Evolutionary conservation across 2,797 vertebrate genomes (phyloP), one percentile per base, ranked within the genome.

Genomic region (Hozukius guyotensis): DNA sequence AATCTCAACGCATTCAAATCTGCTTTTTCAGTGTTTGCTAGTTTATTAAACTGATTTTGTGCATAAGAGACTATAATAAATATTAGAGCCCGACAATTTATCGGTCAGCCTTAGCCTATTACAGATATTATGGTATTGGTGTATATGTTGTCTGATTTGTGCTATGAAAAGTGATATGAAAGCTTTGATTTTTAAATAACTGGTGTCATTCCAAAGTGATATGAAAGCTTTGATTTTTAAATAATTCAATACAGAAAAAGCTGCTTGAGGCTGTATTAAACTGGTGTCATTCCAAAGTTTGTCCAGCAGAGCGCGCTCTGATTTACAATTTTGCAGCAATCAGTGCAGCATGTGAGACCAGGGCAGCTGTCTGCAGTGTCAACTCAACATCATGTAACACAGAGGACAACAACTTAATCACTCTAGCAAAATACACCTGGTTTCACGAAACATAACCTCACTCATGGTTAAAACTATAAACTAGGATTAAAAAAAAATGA

Each of bases 361-460:
- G 0, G n/a, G 32, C n/a, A 22, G 32, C 29, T 32, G 59, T 5
- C 27, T 31, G 59, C 59, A 5, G 59, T 27, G 27, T 60, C 29
- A 34, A n/a, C 59, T 12, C 29, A 27, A 61, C 59, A 12, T 61
- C 29, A 11, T 46, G 42, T 46, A 46, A 46, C 42, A 46, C 42
- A 46, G 42, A 46, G 42, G 42, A 46, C 42, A 18, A 46, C 16
- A 46, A 18, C 7, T 18, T 46, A 46, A 18, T 46, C 42, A 46
- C 7, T 46, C 1, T 46, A 18, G 42, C 16, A 46, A 0, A 0
- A 0, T 46, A 46, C 42, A 20, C 16, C 49, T 53, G 20, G 20
- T 53, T 53, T 53, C 20, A 53, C 4, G 20, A 53, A 22, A 53
- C 8, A 22, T 22, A 53, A n/a, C 20, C 18, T 53, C 49, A 53